These are phyloP conservation scores for Mugil cephalus DNA, from an alignment of 2,113 vertebrate species.

Conservation along the genomic window DNA sequence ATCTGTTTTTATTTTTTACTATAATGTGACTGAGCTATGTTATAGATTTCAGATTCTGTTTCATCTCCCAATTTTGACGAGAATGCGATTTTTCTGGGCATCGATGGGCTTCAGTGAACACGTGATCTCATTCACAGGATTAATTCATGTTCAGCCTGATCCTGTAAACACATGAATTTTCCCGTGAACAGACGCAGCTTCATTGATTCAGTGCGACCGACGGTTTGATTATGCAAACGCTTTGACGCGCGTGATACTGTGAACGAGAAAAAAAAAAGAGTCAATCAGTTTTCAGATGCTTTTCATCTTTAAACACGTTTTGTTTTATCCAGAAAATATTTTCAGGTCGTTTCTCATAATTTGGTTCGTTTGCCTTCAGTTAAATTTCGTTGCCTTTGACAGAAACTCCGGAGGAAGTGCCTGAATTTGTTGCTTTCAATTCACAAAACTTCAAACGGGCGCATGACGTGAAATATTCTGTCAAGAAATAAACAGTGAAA, in stretches of 20 bases:
- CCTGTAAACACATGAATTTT: neutral
- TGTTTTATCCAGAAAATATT: neutral
- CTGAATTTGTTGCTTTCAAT: slow-evolving; percentile 22
- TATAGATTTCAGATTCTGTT: no score
- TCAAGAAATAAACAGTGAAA: no score
- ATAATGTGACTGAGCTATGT: no score
- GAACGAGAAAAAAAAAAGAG: no score
- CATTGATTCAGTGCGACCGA: slow-evolving; percentile 29
- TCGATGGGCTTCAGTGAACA: neutral
- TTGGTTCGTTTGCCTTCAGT: neutral
- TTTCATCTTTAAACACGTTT: neutral
- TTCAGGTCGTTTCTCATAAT: neutral
- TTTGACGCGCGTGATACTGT: slow-evolving; percentile 48
- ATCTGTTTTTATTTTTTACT: no score
- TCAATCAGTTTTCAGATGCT: no score
- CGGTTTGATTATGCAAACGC: slow-evolving; percentile 48
- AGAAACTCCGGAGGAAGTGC: slow-evolving; percentile 33
- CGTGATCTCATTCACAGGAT: neutral
- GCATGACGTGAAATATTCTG: neutral
- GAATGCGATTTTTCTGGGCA: neutral
- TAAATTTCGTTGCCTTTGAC: slow-evolving; percentile 3
- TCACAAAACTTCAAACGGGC: neutral
- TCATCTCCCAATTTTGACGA: neutral
- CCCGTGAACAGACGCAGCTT: slow-evolving; percentile 21
- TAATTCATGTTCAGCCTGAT: slow-evolving; percentile 7